Percentiles rank a stretch among this genome's conserved stretches.
These are phyloP conservation scores for Coranthus polyacanthus DNA, from an alignment of 2,797 vertebrate genomes.

Conservation along the genomic window DNA sequence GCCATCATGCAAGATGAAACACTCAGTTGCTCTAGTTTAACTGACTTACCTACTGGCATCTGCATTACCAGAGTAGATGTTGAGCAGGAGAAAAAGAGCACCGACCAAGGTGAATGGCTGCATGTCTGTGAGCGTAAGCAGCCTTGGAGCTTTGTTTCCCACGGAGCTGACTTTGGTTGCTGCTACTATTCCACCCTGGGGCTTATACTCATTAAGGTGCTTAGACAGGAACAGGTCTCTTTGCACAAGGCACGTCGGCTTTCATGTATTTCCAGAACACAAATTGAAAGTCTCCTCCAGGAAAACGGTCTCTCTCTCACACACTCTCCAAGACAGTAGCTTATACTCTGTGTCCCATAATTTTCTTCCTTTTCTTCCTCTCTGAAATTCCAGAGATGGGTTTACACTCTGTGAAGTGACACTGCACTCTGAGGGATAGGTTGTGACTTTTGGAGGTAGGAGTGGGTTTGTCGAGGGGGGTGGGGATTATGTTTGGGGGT, in stretches of 20 bases:
- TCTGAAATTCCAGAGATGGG: slow-evolving; percentile 81
- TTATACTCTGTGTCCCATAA: slow-evolving; percentile 62
- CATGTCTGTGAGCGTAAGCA: slow-evolving; percentile 78
- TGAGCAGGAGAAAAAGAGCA: slow-evolving; percentile 71
- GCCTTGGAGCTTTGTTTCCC: slow-evolving; percentile 59
- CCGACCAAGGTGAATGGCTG: slow-evolving; percentile 74
- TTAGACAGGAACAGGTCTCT: slow-evolving; percentile 59
- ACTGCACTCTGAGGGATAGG: slow-evolving; percentile 72
- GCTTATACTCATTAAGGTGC: slow-evolving; percentile 68
- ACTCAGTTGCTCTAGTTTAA: too few relatives aligned
- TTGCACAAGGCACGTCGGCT: slow-evolving; percentile 34
- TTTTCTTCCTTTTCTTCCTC: slow-evolving; percentile 65
- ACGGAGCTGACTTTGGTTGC: slow-evolving; percentile 46
- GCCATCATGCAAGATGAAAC: slow-evolving; percentile 17
- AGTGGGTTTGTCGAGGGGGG: slow-evolving; percentile 69
- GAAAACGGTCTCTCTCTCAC: slow-evolving; percentile 25
- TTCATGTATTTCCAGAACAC: slow-evolving; percentile 62
- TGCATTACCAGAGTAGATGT: slow-evolving; percentile 65
- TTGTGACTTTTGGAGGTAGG: slow-evolving; percentile 75
- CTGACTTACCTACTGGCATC: slow-evolving; percentile 80
- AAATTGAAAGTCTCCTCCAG: slow-evolving; percentile 57
- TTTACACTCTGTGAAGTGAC: slow-evolving; percentile 79
- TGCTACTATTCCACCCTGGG: slow-evolving; percentile 55
- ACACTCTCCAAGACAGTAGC: slow-evolving; percentile 53
- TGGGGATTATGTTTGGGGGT: slow-evolving; percentile 73